phyloP scores from a whole-genome alignment of 2,888 invertebrate genomes.

The Cheilosia scutellata region DNA sequence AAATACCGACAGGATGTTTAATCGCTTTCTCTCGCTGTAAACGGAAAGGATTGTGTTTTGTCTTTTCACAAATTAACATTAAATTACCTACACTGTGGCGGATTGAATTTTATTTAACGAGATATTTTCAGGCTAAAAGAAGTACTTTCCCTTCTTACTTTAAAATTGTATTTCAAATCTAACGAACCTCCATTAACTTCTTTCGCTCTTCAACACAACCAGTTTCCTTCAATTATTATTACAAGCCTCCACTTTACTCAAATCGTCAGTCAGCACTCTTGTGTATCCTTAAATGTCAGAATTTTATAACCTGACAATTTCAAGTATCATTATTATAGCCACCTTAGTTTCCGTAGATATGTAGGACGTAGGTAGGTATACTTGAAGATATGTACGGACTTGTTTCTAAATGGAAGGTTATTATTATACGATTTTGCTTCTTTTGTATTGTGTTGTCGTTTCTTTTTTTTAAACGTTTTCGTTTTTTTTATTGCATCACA shows the following conservation, averaged over 20 bases:
- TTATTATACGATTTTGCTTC: conserved; percentile 17
- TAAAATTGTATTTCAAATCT: neutral
- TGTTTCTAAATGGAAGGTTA: conserved; percentile 20
- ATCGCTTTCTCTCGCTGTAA: neutral
- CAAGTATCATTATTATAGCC: conserved; percentile 31
- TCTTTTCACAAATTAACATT: too few relatives aligned
- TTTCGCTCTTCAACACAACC: neutral
- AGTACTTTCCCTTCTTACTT: neutral
- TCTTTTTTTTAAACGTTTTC: conserved; percentile 10
- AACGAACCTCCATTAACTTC: neutral
- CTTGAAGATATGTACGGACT: neutral
- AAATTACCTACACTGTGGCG: too few relatives aligned
- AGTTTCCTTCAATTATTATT: conserved; percentile 9
- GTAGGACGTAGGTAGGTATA: neutral
- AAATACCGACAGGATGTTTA: neutral
- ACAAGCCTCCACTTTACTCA: conserved; percentile 1
- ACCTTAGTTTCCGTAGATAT: conserved; percentile 19
- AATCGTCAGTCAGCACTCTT: conserved; percentile 18
- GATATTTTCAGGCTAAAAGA: neutral
- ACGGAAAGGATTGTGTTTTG: neutral
- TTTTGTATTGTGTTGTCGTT: neutral
- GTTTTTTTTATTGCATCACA: conserved; percentile 3
- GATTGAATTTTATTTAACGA: too few relatives aligned
- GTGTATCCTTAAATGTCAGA: conserved; percentile 32
- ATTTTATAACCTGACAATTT: conserved; percentile 35